A percentile compares a stretch with the other conserved stretches of the same genome.
phyloP scores from a whole-genome alignment of 2,888 invertebrate species.

The Tuta absoluta region DNA sequence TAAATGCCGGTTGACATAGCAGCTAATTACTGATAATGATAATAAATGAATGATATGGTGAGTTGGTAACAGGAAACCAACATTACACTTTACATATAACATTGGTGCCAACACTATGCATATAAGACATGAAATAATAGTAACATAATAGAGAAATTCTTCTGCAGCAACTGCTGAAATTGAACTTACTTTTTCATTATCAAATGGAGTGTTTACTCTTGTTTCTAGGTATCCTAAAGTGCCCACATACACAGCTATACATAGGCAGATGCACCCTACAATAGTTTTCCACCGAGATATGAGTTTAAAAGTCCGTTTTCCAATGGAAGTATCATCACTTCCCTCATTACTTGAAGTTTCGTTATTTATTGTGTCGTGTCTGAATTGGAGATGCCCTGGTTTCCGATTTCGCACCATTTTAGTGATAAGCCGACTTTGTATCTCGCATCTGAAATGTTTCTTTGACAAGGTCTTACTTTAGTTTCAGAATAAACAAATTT shows the following conservation, averaged over 20 bases:
- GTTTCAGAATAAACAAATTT: neutral
- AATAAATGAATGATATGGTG: neutral
- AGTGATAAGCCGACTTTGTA: constrained; percentile 46
- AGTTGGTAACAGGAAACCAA: neutral
- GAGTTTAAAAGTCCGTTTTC: constrained; percentile 47
- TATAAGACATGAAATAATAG: constrained; percentile 15
- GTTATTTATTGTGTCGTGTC: constrained; percentile 46
- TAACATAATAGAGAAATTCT: neutral
- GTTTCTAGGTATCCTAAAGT: constrained; percentile 93
- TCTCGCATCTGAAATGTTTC: neutral
- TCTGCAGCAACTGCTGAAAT: neutral
- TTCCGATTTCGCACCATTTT: constrained; percentile 46
- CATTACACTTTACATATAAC: neutral
- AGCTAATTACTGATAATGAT: neutral
- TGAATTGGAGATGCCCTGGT: constrained; percentile 46
- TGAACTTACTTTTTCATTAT: constrained; percentile 85
- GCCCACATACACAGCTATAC: constrained; percentile 87
- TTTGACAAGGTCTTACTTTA: neutral
- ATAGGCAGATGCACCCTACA: constrained; percentile 82
- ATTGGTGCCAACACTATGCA: too few relatives aligned
- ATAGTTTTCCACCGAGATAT: constrained; percentile 81
- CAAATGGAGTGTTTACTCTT: constrained; percentile 92
- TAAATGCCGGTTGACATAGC: neutral
- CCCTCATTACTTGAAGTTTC: constrained; percentile 64
- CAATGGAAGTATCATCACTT: constrained; percentile 48